These are phyloP conservation scores for Chalcosyrphus nemorum DNA, from an alignment of 2,888 invertebrate genomes.

Conservation along the genomic window DNA sequence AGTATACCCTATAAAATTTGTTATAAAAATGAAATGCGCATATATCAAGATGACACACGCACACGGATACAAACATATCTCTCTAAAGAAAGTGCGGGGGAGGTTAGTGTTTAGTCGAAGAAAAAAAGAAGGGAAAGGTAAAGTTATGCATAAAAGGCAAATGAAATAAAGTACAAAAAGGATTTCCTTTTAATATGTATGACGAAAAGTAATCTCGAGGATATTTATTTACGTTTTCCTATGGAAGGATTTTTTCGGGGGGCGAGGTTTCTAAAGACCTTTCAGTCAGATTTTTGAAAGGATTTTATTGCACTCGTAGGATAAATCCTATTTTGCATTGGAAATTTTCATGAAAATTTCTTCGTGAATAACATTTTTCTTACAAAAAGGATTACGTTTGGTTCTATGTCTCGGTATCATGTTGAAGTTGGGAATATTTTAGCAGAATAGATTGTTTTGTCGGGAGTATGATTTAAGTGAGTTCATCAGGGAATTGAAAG, in stretches of 20 bases:
- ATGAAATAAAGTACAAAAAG: constrained; percentile 47
- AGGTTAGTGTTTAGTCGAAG: not conserved
- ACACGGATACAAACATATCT: not conserved
- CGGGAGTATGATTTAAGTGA: constrained; percentile 47
- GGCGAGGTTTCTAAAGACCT: too few relatives aligned
- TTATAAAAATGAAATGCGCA: not conserved
- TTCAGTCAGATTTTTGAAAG: not conserved
- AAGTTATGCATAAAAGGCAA: constrained; percentile 29
- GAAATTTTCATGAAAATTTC: constrained; percentile 27
- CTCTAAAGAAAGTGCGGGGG: constrained; percentile 9
- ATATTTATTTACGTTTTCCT: constrained; percentile 49
- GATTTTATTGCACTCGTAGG: constrained; percentile 58
- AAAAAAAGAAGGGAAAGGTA: constrained; percentile 17
- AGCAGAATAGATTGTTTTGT: constrained; percentile 30
- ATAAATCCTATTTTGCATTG: constrained; percentile 56
- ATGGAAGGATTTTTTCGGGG: not conserved
- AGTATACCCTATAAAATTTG: not conserved
- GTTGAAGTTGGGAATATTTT: constrained; percentile 43
- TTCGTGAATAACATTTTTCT: constrained; percentile 3
- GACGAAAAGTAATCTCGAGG: constrained; percentile 42
- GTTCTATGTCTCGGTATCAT: constrained; percentile 24
- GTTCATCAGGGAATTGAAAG: constrained; percentile 32
- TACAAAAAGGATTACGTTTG: constrained; percentile 14
- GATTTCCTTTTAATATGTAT: constrained; percentile 36
- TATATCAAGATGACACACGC: not conserved